Conservation (phyloP, 2,797 vertebrate species). For the Podarcis siculus region DNA sequence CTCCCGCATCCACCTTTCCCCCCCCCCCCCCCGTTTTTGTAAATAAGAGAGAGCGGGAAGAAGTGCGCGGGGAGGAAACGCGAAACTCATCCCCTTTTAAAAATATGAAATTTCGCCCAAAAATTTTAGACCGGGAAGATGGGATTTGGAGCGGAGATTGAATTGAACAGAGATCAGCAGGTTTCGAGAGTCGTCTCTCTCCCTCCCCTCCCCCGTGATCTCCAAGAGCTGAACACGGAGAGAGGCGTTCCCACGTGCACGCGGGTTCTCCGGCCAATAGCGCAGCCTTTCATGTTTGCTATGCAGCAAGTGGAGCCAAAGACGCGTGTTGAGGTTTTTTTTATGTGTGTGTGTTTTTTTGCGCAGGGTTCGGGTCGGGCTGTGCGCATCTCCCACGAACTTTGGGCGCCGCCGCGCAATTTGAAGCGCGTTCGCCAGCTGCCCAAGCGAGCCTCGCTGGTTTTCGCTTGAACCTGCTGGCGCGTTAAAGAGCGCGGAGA, state of each 20-base stretch:
- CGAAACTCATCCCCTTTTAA: background rate
- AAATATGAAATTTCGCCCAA: background rate
- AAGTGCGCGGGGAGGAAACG: no score
- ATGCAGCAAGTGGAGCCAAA: background rate
- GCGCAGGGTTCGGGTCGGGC: background rate
- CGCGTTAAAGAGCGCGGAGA: background rate
- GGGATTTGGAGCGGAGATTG: background rate
- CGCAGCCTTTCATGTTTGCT: background rate
- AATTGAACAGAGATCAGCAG: background rate
- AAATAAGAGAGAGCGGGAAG: no score
- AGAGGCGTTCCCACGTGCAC: background rate
- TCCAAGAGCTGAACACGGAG: background rate
- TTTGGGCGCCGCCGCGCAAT: background rate
- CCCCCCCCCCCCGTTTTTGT: no score
- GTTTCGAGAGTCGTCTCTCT: background rate
- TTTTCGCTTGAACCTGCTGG: background rate
- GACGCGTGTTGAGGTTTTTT: background rate
- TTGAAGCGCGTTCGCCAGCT: background rate
- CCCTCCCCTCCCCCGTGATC: background rate
- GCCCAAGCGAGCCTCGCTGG: background rate
- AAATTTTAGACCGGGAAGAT: background rate
- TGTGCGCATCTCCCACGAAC: background rate
- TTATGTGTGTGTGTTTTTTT: background rate
- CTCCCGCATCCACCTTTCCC: no score
- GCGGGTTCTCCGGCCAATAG: background rate